phyloP scores from a whole-genome alignment of 1,140 invertebrate genomes.

The Orius insidiosus region DNA sequence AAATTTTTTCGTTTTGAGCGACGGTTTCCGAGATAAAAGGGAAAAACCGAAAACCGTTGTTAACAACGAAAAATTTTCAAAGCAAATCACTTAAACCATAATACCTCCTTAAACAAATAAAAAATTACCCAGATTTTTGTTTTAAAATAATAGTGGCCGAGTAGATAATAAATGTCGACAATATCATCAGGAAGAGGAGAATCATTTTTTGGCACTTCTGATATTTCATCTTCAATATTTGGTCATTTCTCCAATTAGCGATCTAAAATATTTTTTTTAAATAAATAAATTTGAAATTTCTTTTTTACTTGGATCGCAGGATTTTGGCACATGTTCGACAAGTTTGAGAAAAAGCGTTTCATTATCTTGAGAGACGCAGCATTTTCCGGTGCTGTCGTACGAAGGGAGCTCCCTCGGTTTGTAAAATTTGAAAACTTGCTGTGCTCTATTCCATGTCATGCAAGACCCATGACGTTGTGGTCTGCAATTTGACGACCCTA shows the following conservation, averaged over 20 bases:
- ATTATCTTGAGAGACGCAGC: slow-evolving; percentile 54
- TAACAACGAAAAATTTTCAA: too few species aligned
- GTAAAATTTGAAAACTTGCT: slow-evolving; percentile 69
- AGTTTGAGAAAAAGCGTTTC: slow-evolving; percentile 63
- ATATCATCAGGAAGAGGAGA: slow-evolving; percentile 33
- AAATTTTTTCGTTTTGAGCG: too few species aligned
- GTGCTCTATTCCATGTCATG: slow-evolving; percentile 62
- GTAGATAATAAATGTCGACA: slow-evolving; percentile 65
- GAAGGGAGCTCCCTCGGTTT: slow-evolving; percentile 60
- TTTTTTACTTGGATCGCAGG: slow-evolving; percentile 35
- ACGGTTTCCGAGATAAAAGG: too few species aligned
- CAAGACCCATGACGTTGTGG: slow-evolving; percentile 52
- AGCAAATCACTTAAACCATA: too few species aligned
- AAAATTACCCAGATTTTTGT: slow-evolving; percentile 50
- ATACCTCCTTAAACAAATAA: too few species aligned
- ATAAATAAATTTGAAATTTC: background rate
- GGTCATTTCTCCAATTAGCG: slow-evolving; percentile 33
- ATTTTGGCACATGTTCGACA: slow-evolving; percentile 46
- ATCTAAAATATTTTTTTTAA: slow-evolving; percentile 8
- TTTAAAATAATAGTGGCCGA: slow-evolving; percentile 88
- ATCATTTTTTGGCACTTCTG: slow-evolving; percentile 32
- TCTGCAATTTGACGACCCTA: slow-evolving; percentile 46
- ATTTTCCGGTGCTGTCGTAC: slow-evolving; percentile 58
- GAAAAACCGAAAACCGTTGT: too few species aligned
- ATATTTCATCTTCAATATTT: slow-evolving; percentile 43